These are phyloP conservation scores for Nemotelus nigrinus DNA, from an alignment of 2,888 invertebrate species.

Conservation along the genomic window DNA sequence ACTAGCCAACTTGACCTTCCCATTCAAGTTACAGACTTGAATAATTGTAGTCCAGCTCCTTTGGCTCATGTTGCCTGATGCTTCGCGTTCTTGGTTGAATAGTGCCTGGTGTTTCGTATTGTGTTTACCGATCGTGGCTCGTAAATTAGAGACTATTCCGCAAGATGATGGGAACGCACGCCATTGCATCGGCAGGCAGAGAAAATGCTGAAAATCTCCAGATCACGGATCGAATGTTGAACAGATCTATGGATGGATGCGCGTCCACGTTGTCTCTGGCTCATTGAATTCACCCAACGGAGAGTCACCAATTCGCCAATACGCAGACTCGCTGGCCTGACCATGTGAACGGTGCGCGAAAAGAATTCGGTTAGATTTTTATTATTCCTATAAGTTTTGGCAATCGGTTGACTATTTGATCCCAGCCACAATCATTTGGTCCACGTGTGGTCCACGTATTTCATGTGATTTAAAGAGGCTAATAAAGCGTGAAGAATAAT, in stretches of 20 bases:
- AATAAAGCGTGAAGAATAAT: constrained; percentile 39
- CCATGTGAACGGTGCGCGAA: constrained; percentile 44
- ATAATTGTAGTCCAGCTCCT: not conserved
- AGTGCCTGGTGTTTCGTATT: constrained; percentile 40
- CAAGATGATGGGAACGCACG: constrained; percentile 25
- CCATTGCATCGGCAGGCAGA: not conserved
- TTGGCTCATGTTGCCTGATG: not conserved
- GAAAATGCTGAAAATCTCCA: not conserved
- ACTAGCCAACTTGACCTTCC: not conserved
- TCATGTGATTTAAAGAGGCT: constrained; percentile 38
- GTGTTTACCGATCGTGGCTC: constrained; percentile 51
- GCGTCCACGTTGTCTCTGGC: constrained; percentile 20
- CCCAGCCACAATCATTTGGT: constrained; percentile 28
- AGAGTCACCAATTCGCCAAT: not conserved
- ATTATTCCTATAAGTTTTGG: constrained; percentile 49
- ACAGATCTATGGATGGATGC: not conserved
- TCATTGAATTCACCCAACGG: not conserved
- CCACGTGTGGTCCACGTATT: constrained; percentile 41
- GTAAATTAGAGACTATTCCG: constrained; percentile 49
- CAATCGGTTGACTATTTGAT: constrained; percentile 30
- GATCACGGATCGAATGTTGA: not conserved
- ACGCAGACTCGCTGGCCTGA: not conserved
- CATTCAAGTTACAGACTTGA: not conserved
- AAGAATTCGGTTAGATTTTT: constrained; percentile 46
- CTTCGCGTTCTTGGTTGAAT: constrained; percentile 25